Evolutionary conservation across 2,113 vertebrate genomes (phyloP).

Genomic region (Hippolais icterina): DNA sequence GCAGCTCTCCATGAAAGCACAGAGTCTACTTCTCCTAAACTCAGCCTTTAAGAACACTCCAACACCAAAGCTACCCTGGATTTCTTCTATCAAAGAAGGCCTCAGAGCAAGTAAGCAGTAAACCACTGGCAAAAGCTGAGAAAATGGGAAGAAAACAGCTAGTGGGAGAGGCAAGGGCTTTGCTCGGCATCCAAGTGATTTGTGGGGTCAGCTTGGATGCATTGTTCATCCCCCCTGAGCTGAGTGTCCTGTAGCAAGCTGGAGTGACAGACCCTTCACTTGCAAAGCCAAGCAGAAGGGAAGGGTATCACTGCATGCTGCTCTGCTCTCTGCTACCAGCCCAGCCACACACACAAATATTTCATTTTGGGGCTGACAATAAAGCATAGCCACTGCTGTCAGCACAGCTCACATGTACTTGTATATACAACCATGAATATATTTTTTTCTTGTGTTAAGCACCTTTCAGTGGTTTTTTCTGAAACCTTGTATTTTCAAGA

Average conservation of each 20-base stretch:
- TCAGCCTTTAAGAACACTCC: not conserved
- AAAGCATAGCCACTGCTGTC: not conserved
- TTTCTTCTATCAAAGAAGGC: not conserved
- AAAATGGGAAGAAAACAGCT: not conserved
- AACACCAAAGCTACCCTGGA: not conserved
- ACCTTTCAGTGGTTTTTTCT: not conserved
- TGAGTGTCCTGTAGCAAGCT: not conserved
- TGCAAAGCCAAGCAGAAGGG: not conserved
- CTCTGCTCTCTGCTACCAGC: not conserved
- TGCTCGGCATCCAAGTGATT: not conserved
- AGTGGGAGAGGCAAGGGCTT: not conserved
- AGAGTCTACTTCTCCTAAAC: not conserved
- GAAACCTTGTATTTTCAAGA: not conserved
- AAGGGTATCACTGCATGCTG: rapidly evolving
- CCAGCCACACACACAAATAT: not conserved
- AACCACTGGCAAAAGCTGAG: not conserved
- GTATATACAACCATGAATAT: not conserved
- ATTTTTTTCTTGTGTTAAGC: not conserved
- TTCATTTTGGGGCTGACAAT: not conserved
- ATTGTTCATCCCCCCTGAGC: rapidly evolving
- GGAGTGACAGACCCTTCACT: not conserved
- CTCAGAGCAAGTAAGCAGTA: not conserved
- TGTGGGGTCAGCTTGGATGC: not conserved
- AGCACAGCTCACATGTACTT: not conserved
- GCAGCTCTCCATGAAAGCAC: not conserved